Evolutionary conservation across 2,797 vertebrate species (phyloP), one percentile per base, ranked within the genome.

Genomic region (Botia kubotai): DNA sequence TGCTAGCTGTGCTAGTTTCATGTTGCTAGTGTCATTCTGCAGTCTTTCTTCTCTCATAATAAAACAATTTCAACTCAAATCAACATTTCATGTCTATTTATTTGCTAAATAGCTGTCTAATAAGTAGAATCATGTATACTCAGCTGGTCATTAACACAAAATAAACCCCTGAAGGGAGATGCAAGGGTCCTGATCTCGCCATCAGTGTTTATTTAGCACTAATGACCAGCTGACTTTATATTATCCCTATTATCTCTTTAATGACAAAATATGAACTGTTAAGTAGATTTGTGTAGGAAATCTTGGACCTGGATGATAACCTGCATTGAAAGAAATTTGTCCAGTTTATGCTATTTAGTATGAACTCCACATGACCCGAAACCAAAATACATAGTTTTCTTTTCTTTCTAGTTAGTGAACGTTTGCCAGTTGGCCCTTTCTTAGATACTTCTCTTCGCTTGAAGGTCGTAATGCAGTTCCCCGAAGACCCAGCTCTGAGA

Each of bases 291-390:
- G 48, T 4, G 6, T 43, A 13, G 21, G 39, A 73, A 72, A 75
- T 57, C 17, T 19, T 69, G 33, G 19, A 55, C 52, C 26, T 13
- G 33, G 62, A 52, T 6, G 7, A 29, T 23, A 58, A 68, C 46
- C 0, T 46, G 33, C 19, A 69, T 17, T 76, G 10, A 50, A 43
- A 58, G 3, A 65, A 63, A 65, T 76, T 36, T 73, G 26, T 72
- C 46, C 39, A 17, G 57, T 43, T 70, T 8, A 10, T 36, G 23
- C 17, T 65, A 26, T 63, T 78, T 77, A 36, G 57, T 82, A 73
- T 75, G 63, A 68, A 66, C 67, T 82, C 72, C 50, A 85, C 79
- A 72, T 79, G 68, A 79, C 53, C 82, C 21, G 13, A 50, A 39
- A 19, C 29, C 33, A 82, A 85, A 79, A 83, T 19, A 69, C 13